Conservation (phyloP, 2,113 vertebrate genomes). For the Esox niger region DNA sequence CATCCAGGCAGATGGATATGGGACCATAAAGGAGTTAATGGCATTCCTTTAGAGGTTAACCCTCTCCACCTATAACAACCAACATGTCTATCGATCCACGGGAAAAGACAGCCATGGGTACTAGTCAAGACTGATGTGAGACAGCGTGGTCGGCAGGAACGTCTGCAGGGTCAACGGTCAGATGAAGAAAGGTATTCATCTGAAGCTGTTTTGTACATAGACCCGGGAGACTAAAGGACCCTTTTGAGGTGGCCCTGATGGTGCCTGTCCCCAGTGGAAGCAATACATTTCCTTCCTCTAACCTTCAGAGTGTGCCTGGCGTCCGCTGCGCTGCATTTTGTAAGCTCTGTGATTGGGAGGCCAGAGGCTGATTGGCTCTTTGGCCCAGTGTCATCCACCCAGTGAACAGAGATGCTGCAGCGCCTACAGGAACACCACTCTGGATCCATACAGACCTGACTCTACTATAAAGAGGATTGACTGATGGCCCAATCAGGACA, state of each 20-base stretch:
- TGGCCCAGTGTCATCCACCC: background rate
- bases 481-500: background rate
- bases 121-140: constrained; percentile 37
- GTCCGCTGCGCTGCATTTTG: background rate
- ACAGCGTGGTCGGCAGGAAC: constrained; percentile 27
- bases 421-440: background rate
- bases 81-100: constrained; percentile 48
- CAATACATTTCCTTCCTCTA: constrained; percentile 6
- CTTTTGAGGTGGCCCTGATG: background rate
- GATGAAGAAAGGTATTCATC: background rate
- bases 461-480: background rate
- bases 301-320: background rate
- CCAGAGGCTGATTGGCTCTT: constrained; percentile 27
- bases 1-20: constrained; percentile 35
- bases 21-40: constrained; percentile 53
- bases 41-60: constrained; percentile 38
- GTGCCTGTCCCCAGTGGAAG: background rate
- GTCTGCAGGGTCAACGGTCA: constrained; percentile 16
- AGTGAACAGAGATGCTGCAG: background rate
- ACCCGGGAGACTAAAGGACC: background rate
- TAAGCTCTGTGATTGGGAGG: constrained; percentile 17
- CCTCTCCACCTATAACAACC: constrained; percentile 25
- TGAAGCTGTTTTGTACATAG: background rate
- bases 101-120: constrained; percentile 37
- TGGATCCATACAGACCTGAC: constrained; percentile 14